Base-by-base conservation (phyloP, 2,888 invertebrate species). In the Watsonalla cultraria region DNA sequence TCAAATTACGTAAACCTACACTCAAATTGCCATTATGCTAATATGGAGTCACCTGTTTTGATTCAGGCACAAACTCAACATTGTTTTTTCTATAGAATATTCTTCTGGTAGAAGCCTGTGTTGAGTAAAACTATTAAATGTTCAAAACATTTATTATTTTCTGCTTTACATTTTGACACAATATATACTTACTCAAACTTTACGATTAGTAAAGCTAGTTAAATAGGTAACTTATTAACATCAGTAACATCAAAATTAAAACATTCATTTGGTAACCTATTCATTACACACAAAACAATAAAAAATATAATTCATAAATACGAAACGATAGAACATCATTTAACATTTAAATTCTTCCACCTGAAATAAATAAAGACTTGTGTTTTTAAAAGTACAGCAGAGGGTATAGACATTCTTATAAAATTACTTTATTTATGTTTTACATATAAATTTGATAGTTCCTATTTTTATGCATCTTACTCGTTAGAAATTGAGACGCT, bases 401-500 rank as follows among this genome's bases (percentile, higher is more conserved):
- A 74, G 60, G 78, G 76, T 81, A 84, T 82, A 86, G 74, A 81
- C 73, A 75, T 72, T 74, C 59, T 83, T 83, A 79, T 75, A 84
- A 85, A 86, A 81, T 79, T 82, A 83, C 78, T 74, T 72, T 71
- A 70, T 64, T 70, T 65, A 65, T 71, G 68, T 75, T 80, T 77
- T 72, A 24, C 24, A 24, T 83, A 82, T 81, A 84, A 84, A 81
- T 78, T 77, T 83, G 81, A 82, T 85, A 82, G 72, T 77, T 72
- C 72, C 74, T 80, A 79, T 74, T 73, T 73, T 72, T 65, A 76
- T 74, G 76, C 77, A 78, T 80, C 82, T 82, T 83, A 84, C 71
- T 80, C 78, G 78, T 78, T 80, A 82, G 82, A 90, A 90, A 90
- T 90, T 90, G 90, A 90, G 87, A 90, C 90, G 86, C 87, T 78